Percentiles rank a stretch among this genome's conserved stretches.
These are phyloP conservation scores for Planiliza haematocheilus DNA, from an alignment of 2,113 vertebrate genomes.

Conservation along the genomic window DNA sequence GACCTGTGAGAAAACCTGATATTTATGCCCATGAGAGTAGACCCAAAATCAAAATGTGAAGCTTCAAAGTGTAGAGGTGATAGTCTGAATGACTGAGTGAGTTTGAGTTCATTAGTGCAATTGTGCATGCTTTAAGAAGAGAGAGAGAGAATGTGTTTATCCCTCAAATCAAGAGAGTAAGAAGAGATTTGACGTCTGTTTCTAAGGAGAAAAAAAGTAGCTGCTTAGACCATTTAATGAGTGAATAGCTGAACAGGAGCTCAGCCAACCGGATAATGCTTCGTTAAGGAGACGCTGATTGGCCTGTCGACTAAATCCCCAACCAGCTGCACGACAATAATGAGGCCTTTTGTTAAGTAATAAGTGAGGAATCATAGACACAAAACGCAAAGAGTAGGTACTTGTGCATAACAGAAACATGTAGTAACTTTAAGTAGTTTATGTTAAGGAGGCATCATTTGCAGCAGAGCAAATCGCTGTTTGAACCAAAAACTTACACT, in stretches of 20 bases:
- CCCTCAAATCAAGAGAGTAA: constrained; percentile 23
- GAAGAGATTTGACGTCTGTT: constrained; percentile 44
- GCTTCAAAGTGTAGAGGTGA: background rate
- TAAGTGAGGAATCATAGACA: constrained; percentile 6
- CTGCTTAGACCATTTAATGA: constrained; percentile 59
- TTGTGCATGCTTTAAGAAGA: background rate
- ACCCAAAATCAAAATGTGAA: background rate
- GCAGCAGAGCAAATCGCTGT: background rate
- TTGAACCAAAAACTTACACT: too few relatives aligned
- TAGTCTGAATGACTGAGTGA: background rate
- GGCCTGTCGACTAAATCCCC: constrained; percentile 54
- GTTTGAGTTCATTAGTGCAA: constrained; percentile 2
- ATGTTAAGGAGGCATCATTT: background rate
- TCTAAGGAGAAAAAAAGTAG: constrained; percentile 66
- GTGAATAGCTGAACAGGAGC: constrained; percentile 41
- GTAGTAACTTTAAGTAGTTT: background rate
- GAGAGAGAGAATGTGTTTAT: constrained; percentile 42
- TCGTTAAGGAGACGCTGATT: constrained; percentile 69
- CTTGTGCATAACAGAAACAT: background rate
- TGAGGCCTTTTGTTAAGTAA: constrained; percentile 56
- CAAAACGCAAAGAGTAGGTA: background rate
- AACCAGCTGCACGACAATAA: constrained; percentile 33
- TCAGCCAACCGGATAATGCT: constrained; percentile 55
- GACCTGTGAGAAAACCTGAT: too few relatives aligned
- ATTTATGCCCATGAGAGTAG: background rate